Evolutionary conservation across 2,113 vertebrate genomes (phyloP).

Genomic region (Entomyzon cyanotis): DNA sequence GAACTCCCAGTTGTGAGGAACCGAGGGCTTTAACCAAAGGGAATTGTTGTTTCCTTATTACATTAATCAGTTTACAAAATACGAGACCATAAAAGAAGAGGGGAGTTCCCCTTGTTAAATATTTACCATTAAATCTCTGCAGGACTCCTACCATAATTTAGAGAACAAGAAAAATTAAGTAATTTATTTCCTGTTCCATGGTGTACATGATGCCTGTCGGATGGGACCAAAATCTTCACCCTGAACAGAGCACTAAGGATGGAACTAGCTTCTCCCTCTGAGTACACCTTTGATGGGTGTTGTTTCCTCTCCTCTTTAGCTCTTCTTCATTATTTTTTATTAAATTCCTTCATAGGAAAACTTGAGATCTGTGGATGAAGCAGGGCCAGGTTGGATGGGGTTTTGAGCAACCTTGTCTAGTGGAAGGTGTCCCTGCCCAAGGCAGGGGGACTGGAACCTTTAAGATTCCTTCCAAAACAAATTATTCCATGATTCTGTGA

Average conservation of each 20-base stretch:
- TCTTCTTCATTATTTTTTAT: background rate
- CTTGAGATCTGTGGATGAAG: background rate
- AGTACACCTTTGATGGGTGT: background rate
- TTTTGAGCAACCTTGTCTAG: background rate
- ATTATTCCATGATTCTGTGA: background rate
- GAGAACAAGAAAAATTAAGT: background rate
- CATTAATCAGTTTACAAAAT: constrained; percentile 18
- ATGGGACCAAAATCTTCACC: background rate
- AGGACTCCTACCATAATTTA: background rate
- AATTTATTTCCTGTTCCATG: background rate
- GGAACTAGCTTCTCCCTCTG: background rate
- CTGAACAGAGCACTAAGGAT: background rate
- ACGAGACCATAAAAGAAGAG: background rate
- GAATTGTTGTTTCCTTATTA: background rate
- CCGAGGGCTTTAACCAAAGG: background rate
- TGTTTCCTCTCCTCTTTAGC: background rate
- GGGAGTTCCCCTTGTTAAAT: background rate
- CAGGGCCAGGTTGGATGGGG: background rate
- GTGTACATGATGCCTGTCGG: background rate
- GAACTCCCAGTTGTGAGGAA: background rate
- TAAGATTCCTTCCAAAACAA: background rate
- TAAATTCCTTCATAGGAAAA: background rate
- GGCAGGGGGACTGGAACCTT: background rate
- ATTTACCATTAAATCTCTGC: constrained; percentile 1
- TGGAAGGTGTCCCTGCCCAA: background rate